Conservation (phyloP, 2,113 vertebrate species). For the Piaya cayana region DNA sequence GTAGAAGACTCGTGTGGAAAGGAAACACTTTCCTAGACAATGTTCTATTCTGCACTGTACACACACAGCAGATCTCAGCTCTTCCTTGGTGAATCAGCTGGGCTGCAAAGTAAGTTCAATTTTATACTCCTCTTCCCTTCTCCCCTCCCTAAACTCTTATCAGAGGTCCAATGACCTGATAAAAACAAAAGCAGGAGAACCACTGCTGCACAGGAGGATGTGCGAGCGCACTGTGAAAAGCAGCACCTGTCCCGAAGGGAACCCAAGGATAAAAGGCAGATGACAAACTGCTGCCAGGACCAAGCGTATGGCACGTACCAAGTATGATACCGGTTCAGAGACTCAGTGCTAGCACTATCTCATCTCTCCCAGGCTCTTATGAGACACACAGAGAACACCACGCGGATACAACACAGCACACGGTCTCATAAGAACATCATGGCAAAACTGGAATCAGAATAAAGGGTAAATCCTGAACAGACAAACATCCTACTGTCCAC, state of each 20-base stretch:
- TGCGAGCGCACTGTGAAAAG: neutral
- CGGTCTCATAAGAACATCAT: fast-evolving
- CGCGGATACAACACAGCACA: neutral
- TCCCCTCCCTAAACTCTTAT: neutral
- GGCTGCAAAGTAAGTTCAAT: neutral
- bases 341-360: fast-evolving
- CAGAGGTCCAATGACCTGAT: neutral
- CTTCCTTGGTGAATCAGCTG: neutral
- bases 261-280: neutral
- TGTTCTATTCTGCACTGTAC: neutral
- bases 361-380: neutral
- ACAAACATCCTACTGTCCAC: neutral
- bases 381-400: neutral
- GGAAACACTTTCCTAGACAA: neutral
- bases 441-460: neutral
- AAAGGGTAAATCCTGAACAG: neutral
- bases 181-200: neutral
- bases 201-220: neutral
- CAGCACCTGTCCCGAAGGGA: neutral
- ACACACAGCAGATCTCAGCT: neutral
- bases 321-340: neutral
- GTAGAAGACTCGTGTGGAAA: neutral
- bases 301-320: fast-evolving
- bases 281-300: neutral
- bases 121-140: neutral